Base-by-base conservation (phyloP, 2,797 vertebrate genomes). In the Danio jaintianensis region DNA sequence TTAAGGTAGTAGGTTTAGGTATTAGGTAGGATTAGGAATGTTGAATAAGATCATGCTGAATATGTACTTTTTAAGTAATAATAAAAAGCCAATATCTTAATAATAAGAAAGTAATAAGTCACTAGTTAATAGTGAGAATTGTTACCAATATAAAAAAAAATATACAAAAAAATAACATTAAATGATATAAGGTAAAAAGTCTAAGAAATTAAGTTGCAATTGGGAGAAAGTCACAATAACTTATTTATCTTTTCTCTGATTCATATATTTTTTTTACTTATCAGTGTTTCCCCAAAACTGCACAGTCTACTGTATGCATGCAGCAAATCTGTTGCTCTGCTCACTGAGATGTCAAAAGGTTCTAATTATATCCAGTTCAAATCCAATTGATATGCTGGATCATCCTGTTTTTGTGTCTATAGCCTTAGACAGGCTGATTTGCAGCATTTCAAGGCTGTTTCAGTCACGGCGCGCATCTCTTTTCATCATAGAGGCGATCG, bases 311-410 rank as follows among this genome's bases (percentile, higher is more conserved):
- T 42, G 11, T 18, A 55, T 55, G 12, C 9, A 0, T 5, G 12
- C 16, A 45, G 38, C 13, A 76, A 76, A 36, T 40, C 45, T 10
- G 7, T 52, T 56, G 42, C 40, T 64, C 29, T 47, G 69, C 12
- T 45, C 42, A 29, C 12, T 59, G 18, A 36, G 16, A 66, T 68
- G 10, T 58, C n/a, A 70, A 68, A 48, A 42, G 13, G 47, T 47
- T 77, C 50, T 68, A 63, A 75, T 70, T 38, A 48, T 50, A 52
- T 62, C 18, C 43, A 52, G 55, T 78, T 78, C 13, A 36, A 63
- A 62, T 75, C 55, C 70, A 22, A 74, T 75, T 80, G 56, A 20
- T 52, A 66, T 72, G 61, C 59, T 79, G 81, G 72, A 50, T 79
- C 48, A 74, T 69, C 68, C 36, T 6, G 20, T 74, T 53, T 56